Evolutionary conservation across 2,888 invertebrate genomes (phyloP).

Genomic region (Agriopis marginaria): DNA sequence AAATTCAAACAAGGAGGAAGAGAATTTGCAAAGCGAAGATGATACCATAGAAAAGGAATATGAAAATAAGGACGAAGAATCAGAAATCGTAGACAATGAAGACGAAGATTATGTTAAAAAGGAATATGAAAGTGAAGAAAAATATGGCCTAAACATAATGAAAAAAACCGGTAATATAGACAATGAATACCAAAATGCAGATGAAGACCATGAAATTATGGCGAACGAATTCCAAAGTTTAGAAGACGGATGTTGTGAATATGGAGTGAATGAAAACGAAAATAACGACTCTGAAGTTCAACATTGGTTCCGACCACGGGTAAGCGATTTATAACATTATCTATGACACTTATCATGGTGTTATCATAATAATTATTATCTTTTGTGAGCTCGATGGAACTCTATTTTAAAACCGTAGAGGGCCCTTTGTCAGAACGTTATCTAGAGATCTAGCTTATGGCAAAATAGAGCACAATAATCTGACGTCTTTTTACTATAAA

Average conservation of each 20-base stretch:
- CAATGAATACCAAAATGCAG: neutral
- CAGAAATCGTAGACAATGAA: neutral
- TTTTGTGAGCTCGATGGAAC: constrained; percentile 5
- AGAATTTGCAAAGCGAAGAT: neutral
- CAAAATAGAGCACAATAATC: neutral
- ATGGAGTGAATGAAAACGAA: constrained; percentile 10
- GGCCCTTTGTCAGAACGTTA: constrained; percentile 3
- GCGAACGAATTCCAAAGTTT: neutral
- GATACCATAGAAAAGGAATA: neutral
- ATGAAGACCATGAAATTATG: neutral
- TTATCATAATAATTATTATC: constrained; percentile 21
- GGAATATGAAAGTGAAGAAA: neutral
- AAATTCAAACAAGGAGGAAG: neutral
- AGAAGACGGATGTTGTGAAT: neutral
- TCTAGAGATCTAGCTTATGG: too few relatives aligned
- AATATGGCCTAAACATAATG: neutral
- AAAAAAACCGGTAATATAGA: neutral
- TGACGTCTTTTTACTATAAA: neutral
- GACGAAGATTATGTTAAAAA: neutral
- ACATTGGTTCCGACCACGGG: constrained; percentile 34
- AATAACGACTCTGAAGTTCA: constrained; percentile 9
- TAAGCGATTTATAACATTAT: constrained; percentile 21
- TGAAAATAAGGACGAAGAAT: neutral
- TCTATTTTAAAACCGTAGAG: constrained; percentile 6
- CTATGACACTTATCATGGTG: constrained; percentile 10